Conservation (phyloP, 2,113 vertebrate genomes). For the Probosciger aterrimus region DNA sequence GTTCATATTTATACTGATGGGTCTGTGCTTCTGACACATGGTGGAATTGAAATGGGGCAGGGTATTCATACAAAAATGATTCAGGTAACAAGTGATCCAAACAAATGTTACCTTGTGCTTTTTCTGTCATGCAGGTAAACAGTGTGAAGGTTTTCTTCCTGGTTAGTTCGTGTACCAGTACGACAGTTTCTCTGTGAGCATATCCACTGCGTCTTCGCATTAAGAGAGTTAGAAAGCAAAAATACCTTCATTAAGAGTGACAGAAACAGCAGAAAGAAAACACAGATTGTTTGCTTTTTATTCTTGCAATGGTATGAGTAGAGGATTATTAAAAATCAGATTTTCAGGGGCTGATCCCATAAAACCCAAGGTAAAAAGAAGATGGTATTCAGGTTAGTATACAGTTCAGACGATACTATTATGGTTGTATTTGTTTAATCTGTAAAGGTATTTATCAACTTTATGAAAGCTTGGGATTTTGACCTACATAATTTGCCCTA, state of each 20-base stretch:
- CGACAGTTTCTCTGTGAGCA: background rate
- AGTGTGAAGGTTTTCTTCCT: background rate
- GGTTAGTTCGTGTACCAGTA: background rate
- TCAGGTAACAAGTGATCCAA: slow-evolving; percentile 64
- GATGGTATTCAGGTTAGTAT: background rate
- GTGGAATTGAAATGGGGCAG: slow-evolving; percentile 86
- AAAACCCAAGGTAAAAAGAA: background rate
- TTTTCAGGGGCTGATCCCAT: background rate
- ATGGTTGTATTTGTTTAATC: background rate
- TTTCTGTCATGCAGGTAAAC: background rate
- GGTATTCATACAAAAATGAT: slow-evolving; percentile 88
- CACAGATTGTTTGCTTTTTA: background rate
- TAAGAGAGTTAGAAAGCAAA: background rate
- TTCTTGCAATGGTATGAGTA: background rate
- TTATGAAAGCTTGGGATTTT: background rate
- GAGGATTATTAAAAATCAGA: background rate
- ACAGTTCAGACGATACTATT: background rate
- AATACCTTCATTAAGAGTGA: background rate
- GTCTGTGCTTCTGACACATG: slow-evolving; percentile 83
- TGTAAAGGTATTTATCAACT: background rate
- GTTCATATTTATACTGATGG: slow-evolving; percentile 88
- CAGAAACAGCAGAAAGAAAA: background rate
- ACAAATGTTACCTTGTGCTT: background rate
- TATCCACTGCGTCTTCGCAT: background rate
- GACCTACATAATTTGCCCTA: background rate